phyloP scores from a whole-genome alignment of 2,797 vertebrate species.

The Eidolon dupreanum region DNA sequence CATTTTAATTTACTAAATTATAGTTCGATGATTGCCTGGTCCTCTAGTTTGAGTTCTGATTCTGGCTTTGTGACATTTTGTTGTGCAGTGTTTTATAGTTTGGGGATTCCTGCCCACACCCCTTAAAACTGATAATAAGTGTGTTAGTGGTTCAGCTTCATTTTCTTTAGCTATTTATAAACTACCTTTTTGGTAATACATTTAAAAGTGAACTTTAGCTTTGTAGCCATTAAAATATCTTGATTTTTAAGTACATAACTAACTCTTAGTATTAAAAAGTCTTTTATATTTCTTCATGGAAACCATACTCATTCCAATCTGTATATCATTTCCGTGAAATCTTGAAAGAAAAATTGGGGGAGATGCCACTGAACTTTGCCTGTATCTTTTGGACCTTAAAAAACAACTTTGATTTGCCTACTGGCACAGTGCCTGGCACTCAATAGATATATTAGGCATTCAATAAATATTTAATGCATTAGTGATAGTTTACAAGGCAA shows the following conservation, averaged over 20 bases:
- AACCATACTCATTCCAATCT: neutral
- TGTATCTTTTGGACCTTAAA: neutral
- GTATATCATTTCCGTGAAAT: neutral
- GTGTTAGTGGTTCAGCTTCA: conserved; percentile 17
- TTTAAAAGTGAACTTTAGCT: conserved; percentile 19
- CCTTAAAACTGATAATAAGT: neutral
- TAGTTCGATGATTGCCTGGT: neutral
- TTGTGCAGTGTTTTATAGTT: neutral
- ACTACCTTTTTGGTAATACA: neutral
- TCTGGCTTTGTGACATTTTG: conserved; percentile 35
- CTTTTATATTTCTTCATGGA: conserved; percentile 24
- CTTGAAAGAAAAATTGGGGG: neutral
- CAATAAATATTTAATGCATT: conserved; percentile 3
- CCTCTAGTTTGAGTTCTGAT: conserved; percentile 11
- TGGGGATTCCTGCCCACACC: neutral
- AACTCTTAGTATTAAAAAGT: conserved; percentile 18
- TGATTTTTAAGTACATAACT: conserved; percentile 28
- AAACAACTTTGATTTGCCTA: conserved; percentile 2
- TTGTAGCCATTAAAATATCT: neutral
- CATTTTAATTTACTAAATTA: neutral
- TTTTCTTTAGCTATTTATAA: conserved; percentile 19
- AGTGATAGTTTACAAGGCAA: neutral
- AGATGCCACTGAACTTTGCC: neutral
- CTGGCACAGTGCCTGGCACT: neutral
- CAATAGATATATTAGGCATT: neutral